Evolutionary conservation across 2,797 vertebrate genomes (phyloP), one percentile per base, ranked within the genome.

Genomic region (Eleutherodactylus coqui): DNA sequence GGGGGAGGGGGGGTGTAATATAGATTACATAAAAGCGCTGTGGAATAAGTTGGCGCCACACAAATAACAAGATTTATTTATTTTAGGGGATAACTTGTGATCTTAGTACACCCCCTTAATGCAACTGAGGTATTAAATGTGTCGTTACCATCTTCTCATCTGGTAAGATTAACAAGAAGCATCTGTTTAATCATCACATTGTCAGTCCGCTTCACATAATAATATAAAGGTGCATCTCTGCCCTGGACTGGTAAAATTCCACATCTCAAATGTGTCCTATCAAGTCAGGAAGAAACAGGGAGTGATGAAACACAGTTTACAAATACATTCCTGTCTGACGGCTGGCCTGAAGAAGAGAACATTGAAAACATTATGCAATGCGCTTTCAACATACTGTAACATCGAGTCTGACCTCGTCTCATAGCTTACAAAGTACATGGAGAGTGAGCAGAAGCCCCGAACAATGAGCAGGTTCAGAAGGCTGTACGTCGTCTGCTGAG

Each of bases 401-500:
- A 73, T 34, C 32, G 17, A 72, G 14, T 38, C n/a, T 58, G 36
- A 72, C 34, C 67, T 36, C 36, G 36, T 24, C 70, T 27, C 24
- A 27, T 45, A 29, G 32, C 45, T 69, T 36, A 32, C 43, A 81
- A 47, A 29, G 76, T 60, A 27, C 13, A 45, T n/a, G 21, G 24
- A 45, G 24, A 24, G 29, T 16, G 34, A 64, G 43, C 1, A 38
- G 49, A 58, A 60, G 51, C 62, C 29, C 8, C 11, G n/a, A 36
- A 51, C 51, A 51, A n/a, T 8, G 24, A 67, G 11, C 9, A 70
- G 7, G 72, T 77, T 62, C 58, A 75, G 45, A 83, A 53, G 80
- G 51, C 82, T 58, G 62, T 36, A 29, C 21, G 21, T 47, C 36
- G 90, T 91, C 90, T 89, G 88, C 89, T 95, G 96, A 96, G 96